These are phyloP conservation scores for Acleris holmiana DNA, from an alignment of 2,888 invertebrate species.

Conservation along the genomic window DNA sequence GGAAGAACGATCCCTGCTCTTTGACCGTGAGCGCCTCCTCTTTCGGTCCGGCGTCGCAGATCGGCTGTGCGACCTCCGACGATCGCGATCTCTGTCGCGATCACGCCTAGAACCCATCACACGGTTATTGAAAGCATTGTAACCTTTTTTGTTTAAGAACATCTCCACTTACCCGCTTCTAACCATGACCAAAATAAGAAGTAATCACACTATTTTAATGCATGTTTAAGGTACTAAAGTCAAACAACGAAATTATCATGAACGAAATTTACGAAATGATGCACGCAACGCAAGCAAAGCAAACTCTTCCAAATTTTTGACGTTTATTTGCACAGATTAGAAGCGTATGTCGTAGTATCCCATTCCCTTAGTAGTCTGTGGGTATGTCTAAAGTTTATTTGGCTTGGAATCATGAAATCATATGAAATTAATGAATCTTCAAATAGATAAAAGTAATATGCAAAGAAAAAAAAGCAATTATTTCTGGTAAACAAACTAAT, in stretches of 20 bases:
- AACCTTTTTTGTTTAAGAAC: neutral
- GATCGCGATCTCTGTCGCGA: constrained; percentile 73
- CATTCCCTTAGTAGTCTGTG: no score
- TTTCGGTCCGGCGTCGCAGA: constrained; percentile 85
- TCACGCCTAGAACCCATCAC: constrained; percentile 62
- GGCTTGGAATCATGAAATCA: neutral
- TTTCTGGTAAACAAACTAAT: no score
- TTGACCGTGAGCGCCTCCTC: constrained; percentile 82
- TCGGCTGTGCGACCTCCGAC: constrained; percentile 85
- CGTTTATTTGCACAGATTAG: neutral
- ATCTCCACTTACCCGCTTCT: constrained; percentile 67
- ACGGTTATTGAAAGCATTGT: constrained; percentile 4
- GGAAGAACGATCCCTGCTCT: constrained; percentile 84
- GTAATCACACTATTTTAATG: constrained; percentile 1
- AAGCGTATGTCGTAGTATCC: no score
- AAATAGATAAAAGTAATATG: no score
- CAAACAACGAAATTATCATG: constrained; percentile 15
- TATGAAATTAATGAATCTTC: no score
- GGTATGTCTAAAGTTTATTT: no score
- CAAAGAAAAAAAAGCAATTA: no score
- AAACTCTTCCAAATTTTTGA: constrained; percentile 12
- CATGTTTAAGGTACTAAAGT: constrained; percentile 13
- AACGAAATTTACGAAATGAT: no score
- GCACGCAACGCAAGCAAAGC: constrained; percentile 17
- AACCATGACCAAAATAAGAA: constrained; percentile 55